Evolutionary conservation across 2,113 vertebrate genomes (phyloP).

Genomic region (Pagrus major): DNA sequence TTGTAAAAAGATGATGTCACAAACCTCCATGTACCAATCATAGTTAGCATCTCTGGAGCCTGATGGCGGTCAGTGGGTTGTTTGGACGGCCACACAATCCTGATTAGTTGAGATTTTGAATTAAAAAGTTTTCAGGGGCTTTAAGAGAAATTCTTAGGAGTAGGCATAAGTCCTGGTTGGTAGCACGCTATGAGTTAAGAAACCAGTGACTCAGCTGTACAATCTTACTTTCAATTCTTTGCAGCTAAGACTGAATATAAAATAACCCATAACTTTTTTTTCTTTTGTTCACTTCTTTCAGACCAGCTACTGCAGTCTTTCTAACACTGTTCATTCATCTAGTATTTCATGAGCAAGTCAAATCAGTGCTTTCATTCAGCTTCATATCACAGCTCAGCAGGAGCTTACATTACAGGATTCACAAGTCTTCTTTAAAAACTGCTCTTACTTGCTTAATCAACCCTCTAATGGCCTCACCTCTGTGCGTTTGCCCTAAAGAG

Average conservation of each 20-base stretch:
- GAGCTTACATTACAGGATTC: background rate
- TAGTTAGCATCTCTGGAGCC: no score
- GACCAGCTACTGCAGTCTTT: background rate
- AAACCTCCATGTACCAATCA: no score
- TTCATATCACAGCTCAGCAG: constrained; percentile 17
- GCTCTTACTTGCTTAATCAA: constrained; percentile 45
- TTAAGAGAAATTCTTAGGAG: no score
- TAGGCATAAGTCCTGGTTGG: background rate
- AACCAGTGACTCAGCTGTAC: background rate
- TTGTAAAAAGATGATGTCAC: no score
- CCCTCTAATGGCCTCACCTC: constrained; percentile 53
- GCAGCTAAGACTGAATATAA: background rate
- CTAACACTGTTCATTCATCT: background rate
- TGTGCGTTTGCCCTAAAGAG: constrained; percentile 28
- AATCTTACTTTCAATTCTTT: background rate
- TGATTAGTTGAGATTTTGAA: background rate
- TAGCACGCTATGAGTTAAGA: background rate
- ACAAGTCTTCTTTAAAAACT: constrained; percentile 29
- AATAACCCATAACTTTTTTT: background rate
- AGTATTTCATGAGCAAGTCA: constrained; percentile 15
- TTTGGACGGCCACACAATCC: background rate
- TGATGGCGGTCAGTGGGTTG: background rate
- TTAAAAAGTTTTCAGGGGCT: background rate
- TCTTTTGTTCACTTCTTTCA: background rate
- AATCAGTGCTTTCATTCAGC: background rate